Percentiles rank a stretch among this genome's conserved stretches.
These are phyloP conservation scores for Herpailurus yagouaroundi DNA, from an alignment of 2,113 vertebrate species.

Conservation along the genomic window DNA sequence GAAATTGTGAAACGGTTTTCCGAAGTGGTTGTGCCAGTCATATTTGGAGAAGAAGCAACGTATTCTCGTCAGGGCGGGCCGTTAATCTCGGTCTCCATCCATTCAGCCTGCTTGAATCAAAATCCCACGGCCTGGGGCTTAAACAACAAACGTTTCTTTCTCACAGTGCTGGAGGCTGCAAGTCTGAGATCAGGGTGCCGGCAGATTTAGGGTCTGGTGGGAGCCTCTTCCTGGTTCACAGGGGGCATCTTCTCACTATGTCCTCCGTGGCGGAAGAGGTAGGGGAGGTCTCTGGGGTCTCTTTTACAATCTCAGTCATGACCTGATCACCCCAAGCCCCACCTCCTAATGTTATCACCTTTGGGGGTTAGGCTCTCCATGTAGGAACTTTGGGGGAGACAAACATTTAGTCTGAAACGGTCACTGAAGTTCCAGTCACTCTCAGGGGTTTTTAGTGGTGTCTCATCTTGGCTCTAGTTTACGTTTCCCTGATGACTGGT, in stretches of 20 bases:
- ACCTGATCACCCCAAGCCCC: background rate
- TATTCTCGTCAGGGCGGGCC: rapidly evolving
- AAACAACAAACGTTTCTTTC: no score
- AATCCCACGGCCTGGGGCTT: background rate
- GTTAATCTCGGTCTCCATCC: background rate
- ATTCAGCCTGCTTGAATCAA: no score
- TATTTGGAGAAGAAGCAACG: background rate
- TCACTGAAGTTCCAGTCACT: background rate
- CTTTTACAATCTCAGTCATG: background rate
- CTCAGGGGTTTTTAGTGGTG: no score
- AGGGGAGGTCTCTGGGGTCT: background rate
- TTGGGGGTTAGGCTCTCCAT: background rate
- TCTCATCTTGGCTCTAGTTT: background rate
- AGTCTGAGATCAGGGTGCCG: background rate
- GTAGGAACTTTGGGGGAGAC: background rate
- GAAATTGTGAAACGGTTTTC: background rate
- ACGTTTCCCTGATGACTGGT: no score
- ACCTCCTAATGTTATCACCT: background rate
- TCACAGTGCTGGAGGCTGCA: background rate
- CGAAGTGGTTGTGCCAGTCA: background rate
- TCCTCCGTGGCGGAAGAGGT: background rate
- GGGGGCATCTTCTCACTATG: background rate
- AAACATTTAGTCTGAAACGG: background rate
- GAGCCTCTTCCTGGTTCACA: background rate
- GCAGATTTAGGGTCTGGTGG: background rate